phyloP scores from a whole-genome alignment of 2,888 invertebrate species.

The Coremacera marginata region DNA sequence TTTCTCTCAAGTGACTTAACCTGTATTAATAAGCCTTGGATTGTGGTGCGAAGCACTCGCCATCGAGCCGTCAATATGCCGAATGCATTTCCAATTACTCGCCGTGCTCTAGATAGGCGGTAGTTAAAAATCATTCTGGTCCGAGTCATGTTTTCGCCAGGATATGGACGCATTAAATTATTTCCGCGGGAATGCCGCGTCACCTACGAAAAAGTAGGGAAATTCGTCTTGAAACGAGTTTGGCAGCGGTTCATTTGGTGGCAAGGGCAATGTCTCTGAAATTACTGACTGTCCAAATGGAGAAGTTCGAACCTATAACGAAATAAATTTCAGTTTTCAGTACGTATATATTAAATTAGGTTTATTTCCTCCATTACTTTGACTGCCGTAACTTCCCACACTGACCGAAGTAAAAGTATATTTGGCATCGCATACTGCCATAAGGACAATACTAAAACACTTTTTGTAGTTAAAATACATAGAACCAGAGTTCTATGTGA shows the following conservation, averaged over 20 bases:
- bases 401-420: neutral
- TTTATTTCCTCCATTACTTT: conserved; percentile 25
- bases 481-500: conserved; percentile 47
- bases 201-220: too few relatives aligned
- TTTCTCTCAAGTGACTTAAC: too few relatives aligned
- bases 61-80: neutral
- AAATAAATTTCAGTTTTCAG: too few relatives aligned
- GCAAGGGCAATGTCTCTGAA: too few relatives aligned
- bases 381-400: conserved; percentile 16
- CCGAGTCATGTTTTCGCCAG: neutral
- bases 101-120: neutral
- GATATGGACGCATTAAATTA: neutral
- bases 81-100: neutral
- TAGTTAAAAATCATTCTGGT: neutral
- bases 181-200: too few relatives aligned
- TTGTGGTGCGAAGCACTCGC: neutral
- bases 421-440: conserved; percentile 24
- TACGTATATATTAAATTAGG: too few relatives aligned
- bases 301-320: too few relatives aligned
- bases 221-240: too few relatives aligned
- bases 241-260: too few relatives aligned
- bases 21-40: too few relatives aligned
- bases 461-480: conserved; percentile 17
- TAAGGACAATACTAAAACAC: conserved; percentile 6
- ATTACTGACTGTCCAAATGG: too few relatives aligned